Percentiles rank a stretch among this genome's conserved stretches.
Evolutionary conservation across 1,140 invertebrate species (phyloP).

Genomic region (Drosophila orosa): DNA sequence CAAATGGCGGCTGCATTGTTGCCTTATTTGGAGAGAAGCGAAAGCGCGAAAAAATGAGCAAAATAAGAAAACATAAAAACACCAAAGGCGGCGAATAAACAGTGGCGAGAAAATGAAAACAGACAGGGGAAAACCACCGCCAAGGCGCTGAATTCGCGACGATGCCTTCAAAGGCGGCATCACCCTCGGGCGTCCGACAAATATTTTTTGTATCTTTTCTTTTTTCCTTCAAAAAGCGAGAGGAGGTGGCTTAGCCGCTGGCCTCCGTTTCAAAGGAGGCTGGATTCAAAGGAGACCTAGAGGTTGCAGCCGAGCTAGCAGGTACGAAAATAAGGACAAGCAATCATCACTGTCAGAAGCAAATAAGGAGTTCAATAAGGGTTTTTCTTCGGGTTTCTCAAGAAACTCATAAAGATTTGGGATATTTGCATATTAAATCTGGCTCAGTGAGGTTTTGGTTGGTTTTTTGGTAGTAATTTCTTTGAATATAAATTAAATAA

Average conservation of each 20-base stretch:
- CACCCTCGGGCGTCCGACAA: constrained; percentile 47
- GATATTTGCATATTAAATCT: background rate
- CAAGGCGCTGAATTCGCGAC: constrained; percentile 65
- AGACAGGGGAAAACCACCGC: constrained; percentile 41
- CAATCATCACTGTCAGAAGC: constrained; percentile 50
- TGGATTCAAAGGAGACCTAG: constrained; percentile 4
- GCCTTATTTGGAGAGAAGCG: constrained; percentile 25
- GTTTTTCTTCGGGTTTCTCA: background rate
- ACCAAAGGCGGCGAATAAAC: constrained; percentile 43
- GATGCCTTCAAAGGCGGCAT: constrained; percentile 64
- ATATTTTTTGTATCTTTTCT: constrained; percentile 28
- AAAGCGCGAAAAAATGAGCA: constrained; percentile 42
- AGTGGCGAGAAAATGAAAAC: constrained; percentile 47
- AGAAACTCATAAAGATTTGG: constrained; percentile 3
- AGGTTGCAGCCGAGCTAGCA: constrained; percentile 15
- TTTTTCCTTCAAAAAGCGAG: constrained; percentile 22
- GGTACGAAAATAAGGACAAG: constrained; percentile 7
- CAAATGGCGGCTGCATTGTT: constrained; percentile 65
- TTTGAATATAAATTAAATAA: background rate
- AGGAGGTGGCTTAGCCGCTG: constrained; percentile 42
- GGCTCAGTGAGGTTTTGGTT: too few species aligned
- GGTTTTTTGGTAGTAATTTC: background rate
- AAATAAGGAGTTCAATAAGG: constrained; percentile 5
- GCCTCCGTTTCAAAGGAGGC: constrained; percentile 13
- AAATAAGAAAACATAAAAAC: constrained; percentile 49